Evolutionary conservation across 2,113 vertebrate species (phyloP), one percentile per base, ranked within the genome.

Genomic region (Lontra canadensis): DNA sequence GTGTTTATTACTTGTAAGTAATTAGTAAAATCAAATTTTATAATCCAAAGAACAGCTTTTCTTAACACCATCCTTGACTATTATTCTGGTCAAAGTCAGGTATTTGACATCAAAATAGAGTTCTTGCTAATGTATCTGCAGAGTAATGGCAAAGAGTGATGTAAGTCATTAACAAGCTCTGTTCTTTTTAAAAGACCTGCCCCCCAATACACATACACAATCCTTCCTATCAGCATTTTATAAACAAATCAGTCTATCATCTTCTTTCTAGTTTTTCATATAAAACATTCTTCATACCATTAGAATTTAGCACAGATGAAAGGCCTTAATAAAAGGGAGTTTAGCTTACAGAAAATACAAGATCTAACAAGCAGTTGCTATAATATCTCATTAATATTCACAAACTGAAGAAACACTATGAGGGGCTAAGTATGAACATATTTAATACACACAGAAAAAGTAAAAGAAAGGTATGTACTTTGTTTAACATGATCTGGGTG

Each of bases 1-100:
- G 4, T 52, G 36, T 63, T 69, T 74, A 49, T 79, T 55, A 57
- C 21, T 18, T 61, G 15, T 59, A 73, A 84, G 39, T 73, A 71
- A 94, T 71, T n/a, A 93, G 39, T 6, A 42, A 82, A 88, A 79
- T 21, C 83, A 29, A 89, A 98, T 91, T 97, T 92, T 84, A 95
- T 71, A 96, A 63, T 39, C 55, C 39, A 94, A 90, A 88, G 96
- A 87, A 9, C 1, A 95, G 36, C 7, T 90, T 80, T 71, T 95
- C 26, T 55, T 92, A 61, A 42, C 69, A 95, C 15, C 8, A 55
- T 86, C 17, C 20, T 82, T 96, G 47, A 14, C 96, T 97, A 83
- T 91, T 93, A 26, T 88, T 95, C 80, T 81, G 81, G 52, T 94
- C 57, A 96, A 52, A 49, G 29, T 80, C 80, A 96, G 17, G 6